These are phyloP conservation scores for Addax nasomaculatus DNA, from an alignment of 2,113 vertebrate species.

Conservation along the genomic window DNA sequence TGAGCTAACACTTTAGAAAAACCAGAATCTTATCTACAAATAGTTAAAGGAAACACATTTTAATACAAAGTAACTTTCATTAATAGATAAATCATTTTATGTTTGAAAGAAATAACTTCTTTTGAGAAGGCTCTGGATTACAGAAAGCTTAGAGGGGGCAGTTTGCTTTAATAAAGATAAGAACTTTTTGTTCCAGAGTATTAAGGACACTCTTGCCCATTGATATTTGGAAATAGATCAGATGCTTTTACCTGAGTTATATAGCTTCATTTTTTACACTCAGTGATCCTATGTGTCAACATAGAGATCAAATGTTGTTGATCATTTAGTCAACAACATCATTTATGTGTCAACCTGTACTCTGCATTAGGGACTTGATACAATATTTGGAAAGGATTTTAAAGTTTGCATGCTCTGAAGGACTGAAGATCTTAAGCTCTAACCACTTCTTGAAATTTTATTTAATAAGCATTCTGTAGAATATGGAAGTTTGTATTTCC, in stretches of 20 bases:
- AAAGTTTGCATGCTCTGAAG: not conserved
- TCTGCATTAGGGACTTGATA: not conserved
- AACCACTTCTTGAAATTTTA: constrained; percentile 38
- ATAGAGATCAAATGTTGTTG: not conserved
- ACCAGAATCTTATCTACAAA: not conserved
- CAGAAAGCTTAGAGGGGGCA: not conserved
- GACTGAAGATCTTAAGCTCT: not conserved
- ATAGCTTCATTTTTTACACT: not conserved
- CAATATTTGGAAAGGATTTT: not conserved
- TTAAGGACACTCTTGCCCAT: not conserved
- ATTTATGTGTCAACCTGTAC: not conserved
- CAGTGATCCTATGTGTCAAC: not conserved
- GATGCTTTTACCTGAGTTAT: not conserved
- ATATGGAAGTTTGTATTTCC: constrained; percentile 51
- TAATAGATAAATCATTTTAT: not conserved
- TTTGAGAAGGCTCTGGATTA: not conserved
- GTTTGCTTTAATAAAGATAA: not conserved
- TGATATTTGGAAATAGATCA: not conserved
- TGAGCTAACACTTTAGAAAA: not conserved
- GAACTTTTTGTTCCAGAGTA: not conserved
- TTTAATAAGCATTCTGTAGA: constrained; percentile 54
- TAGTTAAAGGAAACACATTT: not conserved
- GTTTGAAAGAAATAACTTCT: not conserved
- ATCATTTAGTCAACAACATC: not conserved
- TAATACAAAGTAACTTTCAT: not conserved